Base-by-base conservation (phyloP, 2,797 vertebrate species). In the Melanogrammus aeglefinus region DNA sequence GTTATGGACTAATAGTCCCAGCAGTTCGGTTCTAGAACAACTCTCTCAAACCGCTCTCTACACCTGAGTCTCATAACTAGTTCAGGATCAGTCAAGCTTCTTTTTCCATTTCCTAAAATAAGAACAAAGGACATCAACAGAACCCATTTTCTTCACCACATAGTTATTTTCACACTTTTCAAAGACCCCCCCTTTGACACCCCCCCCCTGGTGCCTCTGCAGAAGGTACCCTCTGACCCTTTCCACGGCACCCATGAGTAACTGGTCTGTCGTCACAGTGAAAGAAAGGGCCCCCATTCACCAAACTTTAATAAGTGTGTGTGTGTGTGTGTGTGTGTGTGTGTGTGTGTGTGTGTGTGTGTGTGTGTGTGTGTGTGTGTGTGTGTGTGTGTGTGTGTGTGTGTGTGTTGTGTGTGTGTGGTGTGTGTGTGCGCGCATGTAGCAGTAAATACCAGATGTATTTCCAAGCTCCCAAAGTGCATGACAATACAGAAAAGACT, bases 211-310 rank as follows among this genome's bases (percentile, higher is more conserved):
- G 75, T 82, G 85, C 87, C 85, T 87, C 85, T 79, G 82, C 80
- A 86, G 41, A 66, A 1, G 31, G 44, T 84, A 51, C 90, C 85
- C 91, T 91, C 85, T 91, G 90, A 92, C 90, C 88, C 73, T 29
- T 78, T 75, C 80, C 41, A 44, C 41, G 78, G 82, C 81, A 79
- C 86, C 84, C 75, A 78, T 77, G 38, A 75, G 81, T 87, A 87
- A 89, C 84, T 77, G 38, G 79, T 77, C 88, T 74, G 86, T 93
- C 85, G 87, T 85, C 88, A 86, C 27, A 82, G 88, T 81, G 78
- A 91, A 86, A 76, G 29, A 77, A 57, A 57, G 3, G 47, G 47
- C 47, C 10, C 21, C 47, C 18, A 21, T 57, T 24, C 57, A 63
- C 8, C 57, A 57, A 57, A 6, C 51, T 21, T 57, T 57, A 57